These are phyloP conservation scores for Drosophila saltans DNA, from an alignment of 1,140 invertebrate species.

Conservation along the genomic window DNA sequence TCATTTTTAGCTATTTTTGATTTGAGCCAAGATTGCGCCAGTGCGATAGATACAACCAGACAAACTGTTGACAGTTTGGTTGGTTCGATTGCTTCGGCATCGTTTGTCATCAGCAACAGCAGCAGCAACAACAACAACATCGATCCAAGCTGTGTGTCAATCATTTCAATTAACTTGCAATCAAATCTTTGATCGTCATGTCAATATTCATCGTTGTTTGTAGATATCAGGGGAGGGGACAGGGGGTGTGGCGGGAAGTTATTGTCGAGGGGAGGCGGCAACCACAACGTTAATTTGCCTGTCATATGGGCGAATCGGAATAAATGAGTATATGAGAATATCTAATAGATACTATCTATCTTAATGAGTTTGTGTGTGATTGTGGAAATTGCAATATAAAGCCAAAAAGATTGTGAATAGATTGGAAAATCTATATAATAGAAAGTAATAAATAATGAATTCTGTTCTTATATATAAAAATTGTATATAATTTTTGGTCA, in stretches of 20 bases:
- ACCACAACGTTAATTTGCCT: constrained; percentile 77
- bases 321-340: not conserved
- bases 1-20: constrained; percentile 57
- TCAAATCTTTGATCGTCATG: constrained; percentile 67
- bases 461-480: no score
- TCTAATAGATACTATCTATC: not conserved
- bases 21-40: constrained; percentile 68
- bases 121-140: constrained; percentile 1
- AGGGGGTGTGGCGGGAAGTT: not conserved
- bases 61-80: constrained; percentile 60
- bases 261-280: constrained; percentile 33
- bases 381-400: not conserved
- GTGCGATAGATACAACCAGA: constrained; percentile 36
- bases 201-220: constrained; percentile 66
- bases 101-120: constrained; percentile 59
- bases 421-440: no score
- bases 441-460: no score
- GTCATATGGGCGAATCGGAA: constrained; percentile 28
- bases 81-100: constrained; percentile 44
- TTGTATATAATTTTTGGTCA: no score
- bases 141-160: constrained; percentile 57
- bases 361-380: not conserved
- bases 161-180: constrained; percentile 79
- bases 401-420: not conserved
- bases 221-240: not conserved